A percentile compares a stretch with the other conserved stretches of the same genome.
Conservation (phyloP, 2,113 vertebrate species). For the Microcebus jonahi region DNA sequence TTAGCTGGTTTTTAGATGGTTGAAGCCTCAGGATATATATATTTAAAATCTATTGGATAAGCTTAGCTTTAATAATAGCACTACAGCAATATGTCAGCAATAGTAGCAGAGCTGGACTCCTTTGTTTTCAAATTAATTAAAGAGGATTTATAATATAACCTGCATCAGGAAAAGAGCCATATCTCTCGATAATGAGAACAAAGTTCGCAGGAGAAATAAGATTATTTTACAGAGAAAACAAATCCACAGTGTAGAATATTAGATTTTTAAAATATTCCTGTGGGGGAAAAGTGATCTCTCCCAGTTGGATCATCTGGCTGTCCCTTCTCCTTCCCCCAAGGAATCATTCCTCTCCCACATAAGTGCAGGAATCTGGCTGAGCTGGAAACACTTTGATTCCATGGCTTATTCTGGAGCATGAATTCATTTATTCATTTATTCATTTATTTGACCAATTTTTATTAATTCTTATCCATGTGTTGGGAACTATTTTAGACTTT, state of each 20-base stretch:
- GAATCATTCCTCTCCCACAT: background rate
- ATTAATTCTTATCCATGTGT: background rate
- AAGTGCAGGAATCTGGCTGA: background rate
- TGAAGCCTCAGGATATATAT: background rate
- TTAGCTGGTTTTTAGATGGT: background rate
- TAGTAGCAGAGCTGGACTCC: background rate
- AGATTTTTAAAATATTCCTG: background rate
- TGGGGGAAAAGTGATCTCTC: background rate
- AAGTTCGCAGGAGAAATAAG: background rate
- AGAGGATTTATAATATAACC: background rate
- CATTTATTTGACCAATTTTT: background rate
- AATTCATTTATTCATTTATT: background rate
- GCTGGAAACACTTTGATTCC: background rate
- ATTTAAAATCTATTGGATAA: background rate
- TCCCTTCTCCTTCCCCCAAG: background rate
- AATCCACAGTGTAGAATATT: background rate
- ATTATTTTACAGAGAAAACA: background rate
- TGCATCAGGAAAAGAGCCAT: background rate
- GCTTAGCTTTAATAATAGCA: background rate
- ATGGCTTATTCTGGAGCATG: background rate
- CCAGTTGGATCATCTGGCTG: background rate
- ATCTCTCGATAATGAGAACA: background rate
- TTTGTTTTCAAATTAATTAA: slow-evolving; percentile 22
- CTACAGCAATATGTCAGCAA: background rate
- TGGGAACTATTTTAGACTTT: background rate